These are phyloP conservation scores for Platerodrilus igneus DNA, from an alignment of 2,888 invertebrate species.

Conservation along the genomic window DNA sequence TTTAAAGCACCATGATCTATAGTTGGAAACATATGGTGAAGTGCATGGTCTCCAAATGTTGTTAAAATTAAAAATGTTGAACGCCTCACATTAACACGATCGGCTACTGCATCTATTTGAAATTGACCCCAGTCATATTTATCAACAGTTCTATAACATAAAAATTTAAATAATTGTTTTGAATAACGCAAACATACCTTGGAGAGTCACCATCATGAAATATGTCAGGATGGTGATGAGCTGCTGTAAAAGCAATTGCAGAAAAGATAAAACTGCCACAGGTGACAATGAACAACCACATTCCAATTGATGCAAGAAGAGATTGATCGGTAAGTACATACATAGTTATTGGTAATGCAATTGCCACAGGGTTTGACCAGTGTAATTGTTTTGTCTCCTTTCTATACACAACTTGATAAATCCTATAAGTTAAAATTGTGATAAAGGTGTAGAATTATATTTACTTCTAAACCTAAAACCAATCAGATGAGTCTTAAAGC, in stretches of 20 bases:
- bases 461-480: too few relatives aligned
- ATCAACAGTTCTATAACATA: constrained; percentile 30
- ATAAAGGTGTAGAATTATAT: too few relatives aligned
- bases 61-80: constrained; percentile 64
- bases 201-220: constrained; percentile 71
- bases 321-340: constrained; percentile 36
- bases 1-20: constrained; percentile 70
- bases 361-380: constrained; percentile 23
- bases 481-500: too few relatives aligned
- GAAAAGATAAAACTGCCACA: constrained; percentile 58
- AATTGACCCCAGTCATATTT: constrained; percentile 69
- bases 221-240: constrained; percentile 72
- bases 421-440: constrained; percentile 5
- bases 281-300: constrained; percentile 55
- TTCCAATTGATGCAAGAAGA: constrained; percentile 41
- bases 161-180: background rate
- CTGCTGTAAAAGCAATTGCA: constrained; percentile 63
- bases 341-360: constrained; percentile 27
- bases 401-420: constrained; percentile 4
- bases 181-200: constrained; percentile 45
- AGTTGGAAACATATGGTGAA: constrained; percentile 79
- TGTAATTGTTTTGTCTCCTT: constrained; percentile 11
- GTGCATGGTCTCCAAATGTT: constrained; percentile 70
- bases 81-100: constrained; percentile 63
- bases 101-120: constrained; percentile 70